Evolutionary conservation across 2,888 invertebrate species (phyloP).

Genomic region (Gonocerus acuteangulatus): DNA sequence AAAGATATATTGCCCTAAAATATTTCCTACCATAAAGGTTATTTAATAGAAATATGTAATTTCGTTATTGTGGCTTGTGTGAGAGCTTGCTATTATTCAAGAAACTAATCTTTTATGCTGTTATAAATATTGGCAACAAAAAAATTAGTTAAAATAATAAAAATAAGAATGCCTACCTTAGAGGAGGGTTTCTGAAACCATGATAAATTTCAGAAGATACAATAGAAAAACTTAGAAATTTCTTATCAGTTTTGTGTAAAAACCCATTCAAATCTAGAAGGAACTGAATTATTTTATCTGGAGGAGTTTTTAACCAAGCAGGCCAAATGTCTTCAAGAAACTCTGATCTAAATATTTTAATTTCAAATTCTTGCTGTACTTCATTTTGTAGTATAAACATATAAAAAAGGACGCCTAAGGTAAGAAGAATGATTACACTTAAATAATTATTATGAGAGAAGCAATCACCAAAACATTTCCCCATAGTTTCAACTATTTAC

Average conservation of each 20-base stretch:
- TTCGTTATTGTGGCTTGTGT: background rate
- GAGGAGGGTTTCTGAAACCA: constrained; percentile 31
- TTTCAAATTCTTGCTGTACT: constrained; percentile 2
- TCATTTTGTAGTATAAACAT: constrained; percentile 13
- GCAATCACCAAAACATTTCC: constrained; percentile 4
- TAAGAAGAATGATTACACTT: constrained; percentile 9
- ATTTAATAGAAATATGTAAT: background rate
- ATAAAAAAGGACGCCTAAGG: constrained; percentile 11
- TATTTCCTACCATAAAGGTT: background rate
- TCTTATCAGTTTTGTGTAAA: constrained; percentile 24
- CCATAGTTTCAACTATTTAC: background rate
- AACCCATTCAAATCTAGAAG: background rate
- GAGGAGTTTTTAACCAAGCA: constrained; percentile 18
- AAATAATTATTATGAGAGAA: constrained; percentile 3
- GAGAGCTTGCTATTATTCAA: too few species aligned
- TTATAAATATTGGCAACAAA: too few species aligned
- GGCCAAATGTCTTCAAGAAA: background rate
- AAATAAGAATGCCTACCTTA: constrained; percentile 22
- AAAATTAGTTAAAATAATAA: background rate
- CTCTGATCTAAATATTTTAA: background rate
- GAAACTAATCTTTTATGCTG: too few species aligned
- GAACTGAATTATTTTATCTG: constrained; percentile 27
- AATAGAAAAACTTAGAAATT: constrained; percentile 34
- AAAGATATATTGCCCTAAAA: background rate
- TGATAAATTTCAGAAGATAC: constrained; percentile 31